These are phyloP conservation scores for Gymnoscopelus microlampas DNA, from an alignment of 2,797 vertebrate genomes.

Conservation along the genomic window DNA sequence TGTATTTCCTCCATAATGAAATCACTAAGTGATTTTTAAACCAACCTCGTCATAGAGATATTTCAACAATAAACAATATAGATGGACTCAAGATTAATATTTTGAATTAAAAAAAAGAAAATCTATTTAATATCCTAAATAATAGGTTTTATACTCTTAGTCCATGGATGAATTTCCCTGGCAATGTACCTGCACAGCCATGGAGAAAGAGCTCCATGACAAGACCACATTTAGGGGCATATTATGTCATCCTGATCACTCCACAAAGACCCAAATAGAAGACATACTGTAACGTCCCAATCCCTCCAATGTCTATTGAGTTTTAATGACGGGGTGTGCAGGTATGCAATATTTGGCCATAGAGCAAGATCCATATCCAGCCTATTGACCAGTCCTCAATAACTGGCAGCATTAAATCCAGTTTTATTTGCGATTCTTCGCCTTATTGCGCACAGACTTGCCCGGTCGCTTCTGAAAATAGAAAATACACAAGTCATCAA, in stretches of 20 bases:
- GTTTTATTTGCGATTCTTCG: constrained; percentile 82
- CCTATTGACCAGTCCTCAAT: background rate
- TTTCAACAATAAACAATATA: background rate
- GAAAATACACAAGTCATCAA: background rate
- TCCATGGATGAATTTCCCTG: too few species aligned
- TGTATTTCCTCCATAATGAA: background rate
- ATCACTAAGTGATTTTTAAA: constrained; percentile 10
- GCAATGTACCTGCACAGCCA: background rate
- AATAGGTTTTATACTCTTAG: too few species aligned
- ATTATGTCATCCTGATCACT: background rate
- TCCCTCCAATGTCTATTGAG: constrained; percentile 5
- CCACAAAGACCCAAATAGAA: constrained; percentile 15
- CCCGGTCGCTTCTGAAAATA: constrained; percentile 92
- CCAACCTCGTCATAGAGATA: background rate
- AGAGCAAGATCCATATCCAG: constrained; percentile 34
- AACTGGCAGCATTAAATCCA: background rate
- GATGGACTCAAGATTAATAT: too few species aligned
- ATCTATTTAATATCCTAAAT: too few species aligned
- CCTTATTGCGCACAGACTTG: constrained; percentile 90
- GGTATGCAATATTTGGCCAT: background rate
- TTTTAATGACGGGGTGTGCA: background rate
- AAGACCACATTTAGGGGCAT: background rate
- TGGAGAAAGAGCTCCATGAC: background rate
- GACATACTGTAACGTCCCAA: constrained; percentile 5
- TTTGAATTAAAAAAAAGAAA: too few species aligned